Conservation (phyloP, 2,888 invertebrate species). For the Allophyes oxyacanthae region DNA sequence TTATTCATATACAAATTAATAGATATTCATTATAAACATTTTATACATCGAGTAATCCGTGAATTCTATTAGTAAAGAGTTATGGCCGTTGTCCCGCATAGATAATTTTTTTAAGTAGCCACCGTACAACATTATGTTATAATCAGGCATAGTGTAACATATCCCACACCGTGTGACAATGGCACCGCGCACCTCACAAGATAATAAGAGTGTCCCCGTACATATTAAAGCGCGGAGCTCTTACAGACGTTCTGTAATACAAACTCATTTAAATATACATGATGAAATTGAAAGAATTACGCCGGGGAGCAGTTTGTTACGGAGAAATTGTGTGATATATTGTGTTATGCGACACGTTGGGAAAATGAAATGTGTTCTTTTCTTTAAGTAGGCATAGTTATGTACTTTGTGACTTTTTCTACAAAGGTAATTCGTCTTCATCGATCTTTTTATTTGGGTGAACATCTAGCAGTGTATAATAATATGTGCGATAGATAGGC, state of each 20-base stretch:
- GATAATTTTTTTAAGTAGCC: no score
- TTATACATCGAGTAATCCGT: no score
- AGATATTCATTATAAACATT: no score
- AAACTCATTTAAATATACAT: constrained; percentile 87
- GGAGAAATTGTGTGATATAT: constrained; percentile 61
- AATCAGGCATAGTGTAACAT: not conserved
- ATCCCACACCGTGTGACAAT: constrained; percentile 48
- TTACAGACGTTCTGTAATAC: constrained; percentile 76
- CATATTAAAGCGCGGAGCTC: constrained; percentile 75
- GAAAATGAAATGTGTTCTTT: constrained; percentile 37
- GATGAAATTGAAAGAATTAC: constrained; percentile 87
- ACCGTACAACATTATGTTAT: no score
- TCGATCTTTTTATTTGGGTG: no score
- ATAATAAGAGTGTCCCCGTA: constrained; percentile 83
- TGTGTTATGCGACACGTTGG: constrained; percentile 24
- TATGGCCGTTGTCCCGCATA: no score
- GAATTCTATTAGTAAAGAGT: no score
- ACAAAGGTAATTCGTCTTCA: not conserved
- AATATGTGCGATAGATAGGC: no score
- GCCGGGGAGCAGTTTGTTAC: constrained; percentile 59
- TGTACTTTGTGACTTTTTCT: not conserved
- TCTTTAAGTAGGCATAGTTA: constrained; percentile 5
- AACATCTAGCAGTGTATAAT: no score
- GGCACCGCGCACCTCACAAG: constrained; percentile 65
- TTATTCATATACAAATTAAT: no score